Evolutionary conservation across 2,888 invertebrate species (phyloP), one percentile per base, ranked within the genome.

Genomic region (Drosophila greeni): DNA sequence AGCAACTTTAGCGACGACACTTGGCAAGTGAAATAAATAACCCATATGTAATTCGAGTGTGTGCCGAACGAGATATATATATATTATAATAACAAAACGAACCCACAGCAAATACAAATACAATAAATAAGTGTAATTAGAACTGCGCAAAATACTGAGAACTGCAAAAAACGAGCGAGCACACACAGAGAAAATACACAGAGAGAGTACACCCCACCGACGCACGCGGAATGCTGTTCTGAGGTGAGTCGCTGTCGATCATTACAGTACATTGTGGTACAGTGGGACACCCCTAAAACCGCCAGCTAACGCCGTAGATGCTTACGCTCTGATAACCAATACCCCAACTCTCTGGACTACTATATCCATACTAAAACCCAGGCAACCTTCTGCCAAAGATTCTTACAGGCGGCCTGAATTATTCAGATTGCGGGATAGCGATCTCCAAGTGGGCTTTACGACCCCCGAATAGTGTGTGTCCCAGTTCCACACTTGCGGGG

Each of bases 71-170:
- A 61, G 58, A 33, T 58, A 18, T 18, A 59, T 18, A 59, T 3
- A 20, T 45, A 36, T 43, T 47, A n/a, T 31, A 43, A 49, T 45
- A 68, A 47, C 34, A 31, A 33, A 55, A 29, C 53, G 20, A 33
- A 54, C 42, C 51, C 51, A 52, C 33, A 37, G 42, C 56, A 60
- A 61, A 40, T 20, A 52, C 43, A 62, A 60, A 36, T 14, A 42
- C 42, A 42, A 26, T 47, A 47, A 31, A 56, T 49, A 55, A 55
- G 45, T 57, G 72, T 69, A 75, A 73, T 82, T 72, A 75, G 72
- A 78, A 81, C 83, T 80, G 83, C 81, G 83, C 79, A 82, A 80
- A 79, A 75, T 64, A 65, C 57, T 58, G 65, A 58, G 33, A 57
- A 62, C 59, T 73, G 73, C 67, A 68, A 64, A 31, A 39, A 31